A percentile compares a stretch with the other conserved stretches of the same genome.
These are phyloP conservation scores for Osmoderma eremita DNA, from an alignment of 2,888 invertebrate genomes.

Conservation along the genomic window DNA sequence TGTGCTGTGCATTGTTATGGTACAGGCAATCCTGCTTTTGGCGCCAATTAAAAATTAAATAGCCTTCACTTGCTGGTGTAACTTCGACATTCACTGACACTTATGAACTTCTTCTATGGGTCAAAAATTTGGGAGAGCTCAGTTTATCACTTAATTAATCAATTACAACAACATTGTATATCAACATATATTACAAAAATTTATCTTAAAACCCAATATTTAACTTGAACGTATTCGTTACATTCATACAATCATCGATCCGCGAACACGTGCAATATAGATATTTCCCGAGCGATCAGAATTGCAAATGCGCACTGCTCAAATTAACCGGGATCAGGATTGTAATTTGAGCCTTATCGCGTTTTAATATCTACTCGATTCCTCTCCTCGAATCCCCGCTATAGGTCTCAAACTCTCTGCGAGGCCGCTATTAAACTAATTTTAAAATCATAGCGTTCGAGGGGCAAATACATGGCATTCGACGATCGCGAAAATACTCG, in stretches of 20 bases:
- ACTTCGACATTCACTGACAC: too few species aligned
- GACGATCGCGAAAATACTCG: slow-evolving; percentile 39
- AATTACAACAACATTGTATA: too few species aligned
- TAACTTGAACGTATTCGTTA: slow-evolving; percentile 1
- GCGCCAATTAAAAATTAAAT: too few species aligned
- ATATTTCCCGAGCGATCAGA: slow-evolving; percentile 47
- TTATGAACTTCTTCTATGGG: too few species aligned
- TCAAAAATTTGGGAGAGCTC: too few species aligned
- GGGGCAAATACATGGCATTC: slow-evolving; percentile 46
- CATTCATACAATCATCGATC: slow-evolving; percentile 9
- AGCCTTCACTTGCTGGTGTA: too few species aligned
- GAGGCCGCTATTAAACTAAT: slow-evolving; percentile 52
- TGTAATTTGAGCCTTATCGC: slow-evolving; percentile 53
- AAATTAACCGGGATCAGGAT: slow-evolving; percentile 51
- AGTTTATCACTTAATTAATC: too few species aligned
- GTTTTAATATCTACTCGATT: slow-evolving; percentile 50
- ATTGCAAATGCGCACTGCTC: slow-evolving; percentile 52
- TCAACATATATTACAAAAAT: too few species aligned
- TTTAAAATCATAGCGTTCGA: slow-evolving; percentile 51
- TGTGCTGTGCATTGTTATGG: too few species aligned
- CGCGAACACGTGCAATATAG: slow-evolving; percentile 45
- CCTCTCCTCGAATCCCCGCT: slow-evolving; percentile 43
- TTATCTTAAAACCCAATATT: slow-evolving; percentile 13
- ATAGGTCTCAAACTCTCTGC: slow-evolving; percentile 45
- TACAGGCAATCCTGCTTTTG: too few species aligned